These are phyloP conservation scores for Bubo scandiacus DNA, from an alignment of 2,113 vertebrate species.

Conservation along the genomic window DNA sequence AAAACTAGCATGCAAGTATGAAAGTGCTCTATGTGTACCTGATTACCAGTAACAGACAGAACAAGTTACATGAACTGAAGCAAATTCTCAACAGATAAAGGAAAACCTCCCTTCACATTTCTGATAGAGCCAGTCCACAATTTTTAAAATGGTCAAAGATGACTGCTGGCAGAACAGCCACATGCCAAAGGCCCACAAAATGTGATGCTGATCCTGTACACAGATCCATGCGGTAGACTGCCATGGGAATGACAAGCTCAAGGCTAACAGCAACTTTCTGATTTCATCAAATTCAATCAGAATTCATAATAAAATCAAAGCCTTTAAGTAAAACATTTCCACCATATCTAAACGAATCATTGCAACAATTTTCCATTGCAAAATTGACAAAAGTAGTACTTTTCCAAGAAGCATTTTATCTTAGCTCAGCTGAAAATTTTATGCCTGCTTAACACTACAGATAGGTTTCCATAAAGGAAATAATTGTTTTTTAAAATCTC, in stretches of 20 bases:
- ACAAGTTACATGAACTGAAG: background rate
- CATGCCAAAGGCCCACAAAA: background rate
- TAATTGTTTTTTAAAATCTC: background rate
- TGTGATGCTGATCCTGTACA: accelerated
- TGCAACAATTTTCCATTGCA: background rate
- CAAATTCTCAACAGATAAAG: background rate
- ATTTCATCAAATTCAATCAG: background rate
- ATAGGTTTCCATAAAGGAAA: background rate
- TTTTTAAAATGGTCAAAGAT: background rate
- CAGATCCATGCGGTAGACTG: accelerated
- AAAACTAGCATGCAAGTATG: background rate
- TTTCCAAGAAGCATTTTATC: background rate
- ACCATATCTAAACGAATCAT: background rate
- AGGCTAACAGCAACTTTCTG: background rate
- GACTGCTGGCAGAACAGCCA: background rate
- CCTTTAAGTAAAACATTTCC: background rate
- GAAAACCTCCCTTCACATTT: background rate
- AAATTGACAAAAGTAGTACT: background rate
- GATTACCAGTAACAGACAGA: background rate
- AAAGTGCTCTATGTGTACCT: background rate
- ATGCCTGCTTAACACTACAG: background rate
- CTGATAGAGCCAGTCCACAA: background rate
- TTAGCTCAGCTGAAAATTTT: background rate
- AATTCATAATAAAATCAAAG: background rate
- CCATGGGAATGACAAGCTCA: background rate